Conservation (phyloP, 2,888 invertebrate genomes). For the Volucella bombylans region DNA sequence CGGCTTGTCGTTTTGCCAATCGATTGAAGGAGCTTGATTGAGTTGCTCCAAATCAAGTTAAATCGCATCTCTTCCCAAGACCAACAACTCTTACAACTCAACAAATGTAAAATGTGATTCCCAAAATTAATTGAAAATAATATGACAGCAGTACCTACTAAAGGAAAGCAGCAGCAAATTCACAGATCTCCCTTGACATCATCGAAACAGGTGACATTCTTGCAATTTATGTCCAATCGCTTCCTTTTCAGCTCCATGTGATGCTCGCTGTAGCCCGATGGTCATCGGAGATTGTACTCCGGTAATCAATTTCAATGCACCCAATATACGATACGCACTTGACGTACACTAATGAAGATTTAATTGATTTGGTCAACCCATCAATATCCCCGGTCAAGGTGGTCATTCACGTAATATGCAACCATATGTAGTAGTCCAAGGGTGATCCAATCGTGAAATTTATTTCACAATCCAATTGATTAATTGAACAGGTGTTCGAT, state of each 20-base stretch:
- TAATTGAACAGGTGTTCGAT: slow-evolving; percentile 72
- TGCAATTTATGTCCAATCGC: slow-evolving; percentile 40
- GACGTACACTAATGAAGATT: slow-evolving; percentile 66
- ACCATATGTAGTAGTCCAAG: slow-evolving; percentile 17
- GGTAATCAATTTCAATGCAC: slow-evolving; percentile 59
- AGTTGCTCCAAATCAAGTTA: too few species aligned
- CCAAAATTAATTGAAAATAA: slow-evolving; percentile 27
- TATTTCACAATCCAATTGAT: slow-evolving; percentile 62
- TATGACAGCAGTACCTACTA: slow-evolving; percentile 19
- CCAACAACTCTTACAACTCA: too few species aligned
- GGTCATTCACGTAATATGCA: background rate
- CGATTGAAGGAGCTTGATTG: too few species aligned
- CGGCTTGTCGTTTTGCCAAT: too few species aligned
- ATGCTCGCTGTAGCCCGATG: slow-evolving; percentile 62
- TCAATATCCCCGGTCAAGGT: slow-evolving; percentile 55
- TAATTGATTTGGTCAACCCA: slow-evolving; percentile 71
- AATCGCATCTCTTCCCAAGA: too few species aligned
- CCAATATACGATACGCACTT: slow-evolving; percentile 48
- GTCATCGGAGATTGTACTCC: slow-evolving; percentile 48
- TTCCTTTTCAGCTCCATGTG: slow-evolving; percentile 24
- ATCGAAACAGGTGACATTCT: slow-evolving; percentile 41
- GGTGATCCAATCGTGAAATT: slow-evolving; percentile 55
- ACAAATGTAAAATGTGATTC: background rate
- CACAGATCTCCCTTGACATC: background rate
- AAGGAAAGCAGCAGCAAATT: slow-evolving; percentile 9